These are phyloP conservation scores for Poeciliopsis retropinna DNA, from an alignment of 2,113 vertebrate species.

Conservation along the genomic window DNA sequence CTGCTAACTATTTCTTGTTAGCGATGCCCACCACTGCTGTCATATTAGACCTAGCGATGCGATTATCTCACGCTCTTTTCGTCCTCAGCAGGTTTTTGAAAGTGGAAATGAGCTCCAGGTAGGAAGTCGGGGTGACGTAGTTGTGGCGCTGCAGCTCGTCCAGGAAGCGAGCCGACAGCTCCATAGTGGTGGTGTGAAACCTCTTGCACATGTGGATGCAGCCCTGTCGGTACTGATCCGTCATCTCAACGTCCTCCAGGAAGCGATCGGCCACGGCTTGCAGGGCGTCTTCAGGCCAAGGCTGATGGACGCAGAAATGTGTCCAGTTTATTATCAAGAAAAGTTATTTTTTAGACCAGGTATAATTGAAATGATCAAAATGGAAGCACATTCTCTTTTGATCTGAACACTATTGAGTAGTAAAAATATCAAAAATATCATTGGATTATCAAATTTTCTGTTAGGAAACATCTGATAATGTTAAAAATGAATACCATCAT, in stretches of 20 bases:
- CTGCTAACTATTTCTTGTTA: no score
- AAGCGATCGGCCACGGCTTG: conserved; percentile 90
- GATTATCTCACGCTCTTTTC: conserved; percentile 82
- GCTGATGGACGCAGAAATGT: conserved; percentile 64
- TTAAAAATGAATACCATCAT: no score
- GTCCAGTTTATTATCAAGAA: not conserved
- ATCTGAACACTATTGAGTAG: conserved; percentile 51
- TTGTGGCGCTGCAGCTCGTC: conserved; percentile 87
- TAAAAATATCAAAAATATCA: not conserved
- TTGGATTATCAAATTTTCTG: not conserved
- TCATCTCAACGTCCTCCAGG: conserved; percentile 90
- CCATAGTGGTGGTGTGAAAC: conserved; percentile 89
- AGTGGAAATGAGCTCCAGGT: conserved; percentile 91
- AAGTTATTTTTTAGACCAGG: not conserved
- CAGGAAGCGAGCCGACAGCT: conserved; percentile 82
- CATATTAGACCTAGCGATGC: not conserved
- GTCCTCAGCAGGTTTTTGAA: conserved; percentile 86
- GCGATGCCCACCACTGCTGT: not conserved
- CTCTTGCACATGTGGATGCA: conserved; percentile 92
- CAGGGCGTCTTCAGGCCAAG: conserved; percentile 91
- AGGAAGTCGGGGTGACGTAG: conserved; percentile 94
- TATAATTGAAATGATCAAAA: not conserved
- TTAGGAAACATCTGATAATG: no score
- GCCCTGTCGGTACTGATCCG: conserved; percentile 79
- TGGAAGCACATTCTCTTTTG: not conserved